Percentiles rank a stretch among this genome's conserved stretches.
Evolutionary conservation across 37 sponge, comb jelly and placozoan species (phyloP).

Genomic region (Theonella swinhoei): DNA sequence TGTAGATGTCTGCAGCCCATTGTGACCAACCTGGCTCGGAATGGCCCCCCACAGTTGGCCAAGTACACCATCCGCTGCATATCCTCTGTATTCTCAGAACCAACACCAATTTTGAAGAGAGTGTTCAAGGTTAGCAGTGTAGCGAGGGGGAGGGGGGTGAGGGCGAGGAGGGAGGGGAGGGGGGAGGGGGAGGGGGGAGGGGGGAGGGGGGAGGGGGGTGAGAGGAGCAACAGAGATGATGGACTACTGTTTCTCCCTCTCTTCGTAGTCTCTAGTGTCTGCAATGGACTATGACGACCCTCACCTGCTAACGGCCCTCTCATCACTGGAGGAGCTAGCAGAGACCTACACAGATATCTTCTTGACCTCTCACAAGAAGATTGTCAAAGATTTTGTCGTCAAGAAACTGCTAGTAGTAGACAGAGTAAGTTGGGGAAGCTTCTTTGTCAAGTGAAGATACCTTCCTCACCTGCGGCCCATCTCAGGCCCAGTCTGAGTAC

Average conservation of each 20-base stretch:
- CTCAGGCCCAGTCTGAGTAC: slow-evolving; percentile 37
- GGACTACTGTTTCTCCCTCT: too few species aligned
- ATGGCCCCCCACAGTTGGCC: slow-evolving; percentile 48
- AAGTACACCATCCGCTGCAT: slow-evolving; percentile 68
- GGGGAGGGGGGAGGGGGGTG: too few species aligned
- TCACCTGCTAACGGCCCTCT: slow-evolving; percentile 45
- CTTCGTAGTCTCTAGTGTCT: slow-evolving; percentile 35
- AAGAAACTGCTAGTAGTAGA: slow-evolving; percentile 68
- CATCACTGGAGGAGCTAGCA: slow-evolving; percentile 55
- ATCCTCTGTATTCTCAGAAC: slow-evolving; percentile 48
- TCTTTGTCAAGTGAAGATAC: too few species aligned
- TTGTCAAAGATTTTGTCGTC: slow-evolving; percentile 60
- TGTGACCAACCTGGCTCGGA: slow-evolving; percentile 58
- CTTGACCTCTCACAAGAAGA: slow-evolving; percentile 32
- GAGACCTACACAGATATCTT: slow-evolving; percentile 55
- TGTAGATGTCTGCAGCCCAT: slow-evolving; percentile 71
- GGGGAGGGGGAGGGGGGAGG: too few species aligned
- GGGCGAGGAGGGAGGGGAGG: too few species aligned
- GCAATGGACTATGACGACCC: slow-evolving; percentile 39
- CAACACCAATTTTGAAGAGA: slow-evolving; percentile 57
- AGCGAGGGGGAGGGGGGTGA: background rate
- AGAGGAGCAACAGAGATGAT: too few species aligned
- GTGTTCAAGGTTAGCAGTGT: slow-evolving; percentile 46
- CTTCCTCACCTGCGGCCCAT: too few species aligned
- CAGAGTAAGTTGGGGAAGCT: slow-evolving; percentile 49